phyloP scores from a whole-genome alignment of 2,888 invertebrate genomes.

The Sipunculus nudus region DNA sequence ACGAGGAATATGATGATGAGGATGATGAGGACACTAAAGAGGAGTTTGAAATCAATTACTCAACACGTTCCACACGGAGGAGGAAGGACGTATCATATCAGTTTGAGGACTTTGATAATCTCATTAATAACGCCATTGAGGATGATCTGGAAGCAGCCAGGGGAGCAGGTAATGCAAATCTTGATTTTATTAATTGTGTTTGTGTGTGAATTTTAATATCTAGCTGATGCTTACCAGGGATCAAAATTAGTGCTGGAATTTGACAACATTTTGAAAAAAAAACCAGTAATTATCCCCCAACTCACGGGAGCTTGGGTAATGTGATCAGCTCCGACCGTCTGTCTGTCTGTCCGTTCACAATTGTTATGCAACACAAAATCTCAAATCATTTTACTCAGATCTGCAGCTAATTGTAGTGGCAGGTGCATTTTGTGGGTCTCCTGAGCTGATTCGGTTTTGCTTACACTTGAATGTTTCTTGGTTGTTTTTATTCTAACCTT shows the following conservation, averaged over 20 bases:
- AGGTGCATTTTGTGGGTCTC: too few relatives aligned
- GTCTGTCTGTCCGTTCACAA: too few relatives aligned
- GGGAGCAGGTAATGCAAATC: constrained; percentile 7
- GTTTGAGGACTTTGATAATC: constrained; percentile 92
- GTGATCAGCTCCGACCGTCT: background rate
- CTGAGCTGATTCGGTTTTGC: too few relatives aligned
- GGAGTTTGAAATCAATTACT: constrained; percentile 37
- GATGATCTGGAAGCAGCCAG: constrained; percentile 50
- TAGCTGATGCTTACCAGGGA: background rate
- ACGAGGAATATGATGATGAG: constrained; percentile 71
- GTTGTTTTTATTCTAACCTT: too few relatives aligned
- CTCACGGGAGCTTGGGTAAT: background rate
- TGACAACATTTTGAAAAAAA: background rate
- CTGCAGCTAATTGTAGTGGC: too few relatives aligned
- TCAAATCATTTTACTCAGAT: too few relatives aligned
- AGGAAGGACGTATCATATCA: constrained; percentile 77
- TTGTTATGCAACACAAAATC: background rate
- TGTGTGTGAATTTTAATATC: constrained; percentile 3
- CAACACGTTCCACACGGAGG: constrained; percentile 75
- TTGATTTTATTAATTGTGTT: background rate
- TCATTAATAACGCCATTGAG: constrained; percentile 85
- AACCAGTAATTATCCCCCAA: too few relatives aligned
- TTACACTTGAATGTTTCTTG: too few relatives aligned
- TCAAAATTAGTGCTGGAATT: background rate
- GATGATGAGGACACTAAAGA: constrained; percentile 9